Evolutionary conservation across 2,113 vertebrate genomes (phyloP).

Genomic region (Helogale parvula): DNA sequence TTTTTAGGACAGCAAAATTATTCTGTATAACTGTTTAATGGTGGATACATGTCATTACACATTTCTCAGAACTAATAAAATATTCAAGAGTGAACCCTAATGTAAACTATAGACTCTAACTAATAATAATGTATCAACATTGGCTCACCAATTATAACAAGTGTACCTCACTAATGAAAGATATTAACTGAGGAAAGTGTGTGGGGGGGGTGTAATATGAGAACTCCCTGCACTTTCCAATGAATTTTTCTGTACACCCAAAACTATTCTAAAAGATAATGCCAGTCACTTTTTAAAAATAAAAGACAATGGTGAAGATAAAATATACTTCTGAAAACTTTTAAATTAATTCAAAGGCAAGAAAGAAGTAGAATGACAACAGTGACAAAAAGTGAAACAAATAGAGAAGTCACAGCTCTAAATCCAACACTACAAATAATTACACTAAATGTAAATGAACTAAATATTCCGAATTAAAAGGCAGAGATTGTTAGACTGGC

Average conservation of each 20-base stretch:
- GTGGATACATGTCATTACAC: not conserved
- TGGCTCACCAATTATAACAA: not conserved
- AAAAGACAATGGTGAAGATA: not conserved
- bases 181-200: not conserved
- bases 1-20: not conserved
- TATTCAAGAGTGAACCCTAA: not conserved
- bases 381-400: not conserved
- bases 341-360: not conserved
- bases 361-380: not conserved
- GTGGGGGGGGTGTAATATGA: not conserved
- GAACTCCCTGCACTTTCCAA: not conserved
- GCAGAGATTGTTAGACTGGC: not conserved
- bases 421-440: not conserved
- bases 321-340: not conserved
- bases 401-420: not conserved
- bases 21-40: not conserved
- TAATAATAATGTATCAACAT: not conserved
- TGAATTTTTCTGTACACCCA: not conserved
- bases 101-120: not conserved
- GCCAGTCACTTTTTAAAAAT: not conserved
- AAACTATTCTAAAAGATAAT: not conserved
- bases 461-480: not conserved
- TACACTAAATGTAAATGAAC: not conserved
- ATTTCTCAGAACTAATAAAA: not conserved
- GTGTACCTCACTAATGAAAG: not conserved